These are phyloP conservation scores for Trichomycterus rosablanca DNA, from an alignment of 2,113 vertebrate species.

Conservation along the genomic window DNA sequence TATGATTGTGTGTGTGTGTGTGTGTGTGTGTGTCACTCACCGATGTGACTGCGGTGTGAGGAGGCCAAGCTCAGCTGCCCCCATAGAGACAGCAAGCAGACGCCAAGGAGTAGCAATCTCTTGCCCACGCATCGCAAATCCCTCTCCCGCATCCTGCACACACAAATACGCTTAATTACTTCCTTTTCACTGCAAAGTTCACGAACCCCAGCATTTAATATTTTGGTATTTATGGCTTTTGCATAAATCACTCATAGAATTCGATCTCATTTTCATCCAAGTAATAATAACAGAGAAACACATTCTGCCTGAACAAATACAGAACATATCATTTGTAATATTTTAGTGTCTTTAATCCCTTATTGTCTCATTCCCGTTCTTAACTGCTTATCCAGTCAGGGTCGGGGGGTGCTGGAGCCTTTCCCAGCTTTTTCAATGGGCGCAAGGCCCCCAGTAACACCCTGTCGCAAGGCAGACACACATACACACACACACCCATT, in stretches of 20 bases:
- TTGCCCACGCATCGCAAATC: slow-evolving; percentile 77
- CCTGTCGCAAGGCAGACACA: too few species aligned
- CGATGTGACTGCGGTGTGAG: slow-evolving; percentile 81
- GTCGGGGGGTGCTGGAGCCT: too few species aligned
- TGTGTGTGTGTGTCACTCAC: slow-evolving; percentile 56
- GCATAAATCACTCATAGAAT: too few species aligned
- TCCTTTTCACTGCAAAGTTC: too few species aligned
- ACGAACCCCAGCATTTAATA: too few species aligned
- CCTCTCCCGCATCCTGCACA: slow-evolving; percentile 78
- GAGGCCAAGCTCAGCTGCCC: slow-evolving; percentile 78
- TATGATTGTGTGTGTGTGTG: slow-evolving; percentile 22
- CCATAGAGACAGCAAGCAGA: slow-evolving; percentile 82
- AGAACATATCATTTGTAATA: neutral
- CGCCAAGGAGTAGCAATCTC: slow-evolving; percentile 77
- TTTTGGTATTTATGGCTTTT: too few species aligned
- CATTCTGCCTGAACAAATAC: neutral
- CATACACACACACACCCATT: too few species aligned
- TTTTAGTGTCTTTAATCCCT: too few species aligned
- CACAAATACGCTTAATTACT: slow-evolving; percentile 11
- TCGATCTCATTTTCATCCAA: slow-evolving; percentile 4
- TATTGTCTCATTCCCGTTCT: too few species aligned
- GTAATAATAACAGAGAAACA: neutral
- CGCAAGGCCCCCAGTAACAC: too few species aligned
- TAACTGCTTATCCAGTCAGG: too few species aligned
- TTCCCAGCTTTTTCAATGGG: too few species aligned